A percentile compares a stretch with the other conserved stretches of the same genome.
phyloP scores from a whole-genome alignment of 2,888 invertebrate genomes.

The Drosophila pseudotakahashii region DNA sequence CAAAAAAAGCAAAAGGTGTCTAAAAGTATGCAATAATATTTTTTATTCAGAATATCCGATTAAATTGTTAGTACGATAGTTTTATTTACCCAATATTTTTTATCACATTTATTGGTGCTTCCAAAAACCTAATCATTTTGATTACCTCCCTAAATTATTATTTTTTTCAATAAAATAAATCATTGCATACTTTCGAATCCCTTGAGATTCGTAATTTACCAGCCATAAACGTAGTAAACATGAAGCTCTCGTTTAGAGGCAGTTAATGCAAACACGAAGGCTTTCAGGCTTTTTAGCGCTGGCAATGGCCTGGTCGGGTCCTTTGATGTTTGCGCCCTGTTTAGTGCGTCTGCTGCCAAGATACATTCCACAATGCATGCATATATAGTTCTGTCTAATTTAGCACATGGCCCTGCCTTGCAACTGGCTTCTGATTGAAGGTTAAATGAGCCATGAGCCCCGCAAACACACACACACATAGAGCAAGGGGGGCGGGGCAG shows the following conservation, averaged over 20 bases:
- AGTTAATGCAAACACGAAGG: constrained; percentile 49
- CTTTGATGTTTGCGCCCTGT: constrained; percentile 42
- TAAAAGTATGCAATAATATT: too few relatives aligned
- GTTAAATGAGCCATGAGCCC: constrained; percentile 72
- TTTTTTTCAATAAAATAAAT: not conserved
- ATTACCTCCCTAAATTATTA: too few relatives aligned
- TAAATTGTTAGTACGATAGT: too few relatives aligned
- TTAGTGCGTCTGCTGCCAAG: constrained; percentile 38
- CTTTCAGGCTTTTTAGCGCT: constrained; percentile 39
- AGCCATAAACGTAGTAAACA: constrained; percentile 27
- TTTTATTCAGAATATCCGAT: too few relatives aligned
- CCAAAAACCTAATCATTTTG: too few relatives aligned
- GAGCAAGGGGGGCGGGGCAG: constrained; percentile 3
- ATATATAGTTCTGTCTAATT: constrained; percentile 53
- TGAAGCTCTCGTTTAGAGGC: constrained; percentile 26
- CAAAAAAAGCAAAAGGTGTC: too few relatives aligned
- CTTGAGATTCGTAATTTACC: constrained; percentile 7
- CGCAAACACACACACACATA: constrained; percentile 28
- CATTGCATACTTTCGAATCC: not conserved
- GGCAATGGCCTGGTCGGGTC: constrained; percentile 71
- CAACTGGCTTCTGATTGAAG: constrained; percentile 74
- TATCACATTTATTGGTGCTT: too few relatives aligned
- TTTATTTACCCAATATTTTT: too few relatives aligned
- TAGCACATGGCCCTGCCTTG: constrained; percentile 48
- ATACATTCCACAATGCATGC: constrained; percentile 39